These are phyloP conservation scores for Uloborus plumipes DNA, from an alignment of 2,888 invertebrate genomes.

Conservation along the genomic window DNA sequence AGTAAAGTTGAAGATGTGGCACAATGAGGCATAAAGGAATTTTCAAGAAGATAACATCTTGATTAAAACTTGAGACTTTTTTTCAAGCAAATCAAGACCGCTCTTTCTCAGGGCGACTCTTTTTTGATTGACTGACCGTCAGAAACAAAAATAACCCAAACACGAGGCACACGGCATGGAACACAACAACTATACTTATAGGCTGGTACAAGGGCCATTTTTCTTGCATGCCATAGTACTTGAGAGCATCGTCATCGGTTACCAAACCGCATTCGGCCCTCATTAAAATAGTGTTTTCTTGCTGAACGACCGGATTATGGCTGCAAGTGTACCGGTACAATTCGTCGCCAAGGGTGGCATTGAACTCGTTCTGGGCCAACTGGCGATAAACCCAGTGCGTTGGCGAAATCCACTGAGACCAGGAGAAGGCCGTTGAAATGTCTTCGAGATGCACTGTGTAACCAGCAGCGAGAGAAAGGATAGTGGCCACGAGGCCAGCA, in stretches of 20 bases:
- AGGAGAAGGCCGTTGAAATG: slow-evolving; percentile 78
- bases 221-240: slow-evolving; percentile 36
- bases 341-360: slow-evolving; percentile 57
- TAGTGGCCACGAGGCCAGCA: slow-evolving; percentile 77
- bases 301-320: slow-evolving; percentile 81
- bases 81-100: slow-evolving; percentile 4
- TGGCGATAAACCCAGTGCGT: slow-evolving; percentile 81
- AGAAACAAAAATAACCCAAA: slow-evolving; percentile 47
- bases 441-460: slow-evolving; percentile 80
- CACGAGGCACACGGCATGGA: slow-evolving; percentile 44
- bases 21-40: too few relatives aligned
- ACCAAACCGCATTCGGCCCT: slow-evolving; percentile 68
- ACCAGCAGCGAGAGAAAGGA: slow-evolving; percentile 76
- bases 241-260: slow-evolving; percentile 47
- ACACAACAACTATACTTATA: slow-evolving; percentile 46
- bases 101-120: slow-evolving; percentile 42
- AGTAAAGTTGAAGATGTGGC: background rate
- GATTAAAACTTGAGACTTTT: background rate
- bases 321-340: slow-evolving; percentile 68
- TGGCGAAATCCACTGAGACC: slow-evolving; percentile 78
- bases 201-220: slow-evolving; percentile 54
- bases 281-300: slow-evolving; percentile 80
- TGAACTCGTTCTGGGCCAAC: slow-evolving; percentile 71
- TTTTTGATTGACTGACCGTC: slow-evolving; percentile 39
- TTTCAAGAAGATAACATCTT: background rate